Evolutionary conservation across 2,797 vertebrate species (phyloP).

Genomic region (Gadopsis bispinosus): DNA sequence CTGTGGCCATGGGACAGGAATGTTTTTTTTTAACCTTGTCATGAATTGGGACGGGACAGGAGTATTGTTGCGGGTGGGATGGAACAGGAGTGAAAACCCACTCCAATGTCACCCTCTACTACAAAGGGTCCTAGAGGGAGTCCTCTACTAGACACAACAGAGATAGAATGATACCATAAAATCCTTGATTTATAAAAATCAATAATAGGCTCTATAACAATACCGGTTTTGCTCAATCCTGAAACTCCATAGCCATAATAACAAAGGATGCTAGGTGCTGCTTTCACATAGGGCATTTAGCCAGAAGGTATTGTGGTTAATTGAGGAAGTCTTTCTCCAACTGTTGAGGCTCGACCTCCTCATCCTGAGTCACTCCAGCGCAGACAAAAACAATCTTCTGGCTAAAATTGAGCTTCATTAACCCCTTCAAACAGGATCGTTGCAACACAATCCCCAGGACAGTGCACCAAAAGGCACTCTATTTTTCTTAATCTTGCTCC

Average conservation of each 20-base stretch:
- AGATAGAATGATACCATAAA: not conserved
- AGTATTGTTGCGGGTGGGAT: too few species aligned
- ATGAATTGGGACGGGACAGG: too few species aligned
- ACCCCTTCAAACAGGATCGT: conserved; percentile 44
- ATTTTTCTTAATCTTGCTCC: conserved; percentile 48
- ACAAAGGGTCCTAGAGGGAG: not conserved
- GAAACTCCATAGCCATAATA: conserved; percentile 4
- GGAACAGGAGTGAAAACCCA: too few species aligned
- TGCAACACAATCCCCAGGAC: conserved; percentile 17
- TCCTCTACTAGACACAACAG: not conserved
- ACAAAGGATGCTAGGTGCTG: not conserved
- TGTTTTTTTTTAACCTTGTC: too few species aligned
- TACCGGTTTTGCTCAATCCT: conserved; percentile 2
- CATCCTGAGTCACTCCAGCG: conserved; percentile 38
- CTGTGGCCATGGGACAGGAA: not conserved
- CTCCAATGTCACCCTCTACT: too few species aligned
- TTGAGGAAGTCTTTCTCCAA: conserved; percentile 50
- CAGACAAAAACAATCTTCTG: conserved; percentile 36
- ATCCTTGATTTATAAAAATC: not conserved
- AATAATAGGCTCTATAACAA: not conserved
- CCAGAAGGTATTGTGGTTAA: conserved; percentile 55
- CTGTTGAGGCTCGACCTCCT: conserved; percentile 40
- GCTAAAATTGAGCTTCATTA: conserved; percentile 50
- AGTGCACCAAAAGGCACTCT: conserved; percentile 32
- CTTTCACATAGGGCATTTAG: conserved; percentile 42